Conservation (phyloP, 2,113 vertebrate species). For the Scolopax mira region DNA sequence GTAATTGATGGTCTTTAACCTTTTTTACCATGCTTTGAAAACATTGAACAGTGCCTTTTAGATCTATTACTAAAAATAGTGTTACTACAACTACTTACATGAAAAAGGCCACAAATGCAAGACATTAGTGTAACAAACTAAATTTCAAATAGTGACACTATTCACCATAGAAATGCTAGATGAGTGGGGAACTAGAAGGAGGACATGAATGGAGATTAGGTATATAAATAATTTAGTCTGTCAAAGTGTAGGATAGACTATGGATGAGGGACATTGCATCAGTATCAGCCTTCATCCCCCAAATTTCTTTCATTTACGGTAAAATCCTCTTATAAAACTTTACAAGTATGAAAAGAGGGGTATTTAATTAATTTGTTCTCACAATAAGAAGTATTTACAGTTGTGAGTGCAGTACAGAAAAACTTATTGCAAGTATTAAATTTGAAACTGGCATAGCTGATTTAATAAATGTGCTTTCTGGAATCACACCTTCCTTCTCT, state of each 20-base stretch:
- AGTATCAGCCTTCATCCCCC: accelerated
- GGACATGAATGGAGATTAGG: not conserved
- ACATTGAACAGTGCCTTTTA: not conserved
- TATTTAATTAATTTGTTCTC: not conserved
- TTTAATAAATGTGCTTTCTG: not conserved
- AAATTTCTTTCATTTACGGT: not conserved
- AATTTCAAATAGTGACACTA: not conserved
- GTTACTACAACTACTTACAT: not conserved
- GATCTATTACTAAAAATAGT: not conserved
- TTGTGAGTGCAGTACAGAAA: not conserved
- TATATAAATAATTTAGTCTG: not conserved
- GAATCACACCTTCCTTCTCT: not conserved
- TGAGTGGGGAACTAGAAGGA: not conserved
- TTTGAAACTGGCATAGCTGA: not conserved
- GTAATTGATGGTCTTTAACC: not conserved
- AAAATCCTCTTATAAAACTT: not conserved
- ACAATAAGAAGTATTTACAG: not conserved
- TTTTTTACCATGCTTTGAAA: not conserved
- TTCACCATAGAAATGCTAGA: not conserved
- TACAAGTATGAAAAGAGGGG: not conserved
- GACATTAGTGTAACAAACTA: not conserved
- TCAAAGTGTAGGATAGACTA: not conserved
- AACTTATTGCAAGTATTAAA: not conserved
- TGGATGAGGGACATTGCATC: not conserved
- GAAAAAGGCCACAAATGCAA: not conserved